Conservation (phyloP, 2,888 invertebrate species). For the Xestobium rufovillosum region DNA sequence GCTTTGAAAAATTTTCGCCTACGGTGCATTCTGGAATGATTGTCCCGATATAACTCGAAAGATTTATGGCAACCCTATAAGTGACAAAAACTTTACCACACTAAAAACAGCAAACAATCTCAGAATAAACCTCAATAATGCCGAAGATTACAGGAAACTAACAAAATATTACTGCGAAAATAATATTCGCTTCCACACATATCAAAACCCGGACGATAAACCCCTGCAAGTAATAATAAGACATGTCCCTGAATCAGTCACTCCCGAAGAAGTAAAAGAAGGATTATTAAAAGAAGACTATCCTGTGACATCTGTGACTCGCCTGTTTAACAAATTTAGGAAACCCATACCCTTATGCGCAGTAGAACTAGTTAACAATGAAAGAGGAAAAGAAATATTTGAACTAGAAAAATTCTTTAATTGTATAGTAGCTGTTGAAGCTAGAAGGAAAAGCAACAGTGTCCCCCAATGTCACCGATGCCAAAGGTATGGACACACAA, state of each 20-base stretch:
- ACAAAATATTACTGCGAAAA: background rate
- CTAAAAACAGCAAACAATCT: background rate
- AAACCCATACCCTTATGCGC: background rate
- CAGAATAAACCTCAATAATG: background rate
- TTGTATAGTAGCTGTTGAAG: slow-evolving; percentile 1
- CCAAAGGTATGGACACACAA: slow-evolving; percentile 1
- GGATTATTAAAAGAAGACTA: background rate
- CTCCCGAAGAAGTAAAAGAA: background rate
- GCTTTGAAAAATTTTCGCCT: too few relatives aligned
- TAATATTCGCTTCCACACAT: background rate
- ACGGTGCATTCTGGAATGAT: too few relatives aligned
- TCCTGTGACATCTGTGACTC: slow-evolving; percentile 1
- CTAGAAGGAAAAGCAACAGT: background rate
- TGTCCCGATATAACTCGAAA: too few relatives aligned
- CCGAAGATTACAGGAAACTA: background rate
- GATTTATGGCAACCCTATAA: too few relatives aligned
- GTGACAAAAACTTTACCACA: slow-evolving; percentile 1
- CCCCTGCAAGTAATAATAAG: background rate
- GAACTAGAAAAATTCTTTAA: background rate
- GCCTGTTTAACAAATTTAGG: slow-evolving; percentile 1
- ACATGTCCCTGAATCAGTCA: background rate
- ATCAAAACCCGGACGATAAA: background rate
- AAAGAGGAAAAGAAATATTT: background rate
- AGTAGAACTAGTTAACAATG: slow-evolving; percentile 1
- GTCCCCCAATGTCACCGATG: background rate